Evolutionary conservation across 2,888 invertebrate genomes (phyloP), one percentile per base, ranked within the genome.

Genomic region (Lepidochrysops patricia): DNA sequence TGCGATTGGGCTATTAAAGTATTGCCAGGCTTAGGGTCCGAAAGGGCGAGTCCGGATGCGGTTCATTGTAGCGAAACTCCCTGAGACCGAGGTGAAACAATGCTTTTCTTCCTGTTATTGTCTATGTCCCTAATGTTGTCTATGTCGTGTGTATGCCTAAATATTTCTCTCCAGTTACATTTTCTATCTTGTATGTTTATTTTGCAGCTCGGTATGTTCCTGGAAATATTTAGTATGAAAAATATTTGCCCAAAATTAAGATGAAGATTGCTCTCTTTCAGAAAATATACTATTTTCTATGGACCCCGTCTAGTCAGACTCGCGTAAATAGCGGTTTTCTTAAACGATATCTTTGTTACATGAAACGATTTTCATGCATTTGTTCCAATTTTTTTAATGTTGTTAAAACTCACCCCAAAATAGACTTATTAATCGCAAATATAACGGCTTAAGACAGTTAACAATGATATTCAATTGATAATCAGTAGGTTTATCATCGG

Each of bases 11-110:
- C 15, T 15, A 54, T 54, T 54, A 54, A 29, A 19, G 19, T 52
- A 62, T 64, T 64, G 57, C 61, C 61, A 60, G 63, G 61, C 62
- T 60, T 66, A 57, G 57, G 60, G 64, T 63, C 75, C 74, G 72
- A 77, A 72, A 70, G 75, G 76, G 73, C 66, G 76, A 74, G 77
- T 75, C 85, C 87, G 89, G 87, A 89, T 81, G 86, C 85, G 72
- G 75, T 72, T 82, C 87, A 88, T 87, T 86, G 85, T 87, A 88
- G 86, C 88, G 88, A 88, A 89, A 88, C 89, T 85, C 84, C 86
- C 85, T 80, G 82, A 73, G 75, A 72, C 75, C 73, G 71, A 75
- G 72, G 74, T 80, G 76, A 85, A 84, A 89, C 87, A 87, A 88
- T 86, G 79, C 79, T 80, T 80, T 80, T 84, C 81, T 83, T 86